Base-by-base conservation (phyloP, 2,797 vertebrate species). In the Buceros bicornis region DNA sequence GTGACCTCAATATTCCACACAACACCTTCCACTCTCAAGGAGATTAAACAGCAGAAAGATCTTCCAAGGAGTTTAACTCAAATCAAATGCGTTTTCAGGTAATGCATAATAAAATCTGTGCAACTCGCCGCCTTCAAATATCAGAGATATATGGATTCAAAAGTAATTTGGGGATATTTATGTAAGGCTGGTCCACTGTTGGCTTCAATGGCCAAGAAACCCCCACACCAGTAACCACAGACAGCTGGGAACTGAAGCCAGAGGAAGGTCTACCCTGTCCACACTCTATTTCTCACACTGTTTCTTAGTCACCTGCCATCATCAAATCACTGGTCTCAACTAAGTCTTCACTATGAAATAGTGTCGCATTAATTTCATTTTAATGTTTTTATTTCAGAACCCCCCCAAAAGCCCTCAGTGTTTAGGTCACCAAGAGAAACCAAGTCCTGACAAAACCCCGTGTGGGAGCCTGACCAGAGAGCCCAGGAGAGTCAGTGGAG, bases 251-350 rank as follows among this genome's bases (percentile, higher is more conserved):
- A 26, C 3, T 9, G 8, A 21, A 64, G 26, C 25, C 58, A 35
- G 50, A n/a, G n/a, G 19, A 60, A 73, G 24, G 31, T 35, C 4
- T 7, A 3, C 4, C 6, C 37, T 16, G 1, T 3, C 8, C 53
- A 28, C 57, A 25, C 11, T 29, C 3, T 29, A 3, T 8, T 80
- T 5, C 77, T n/a, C 42, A 1, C 0, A 1, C 2, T 40, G 15
- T 43, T 61, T 24, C n/a, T 42, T 3, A 20, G 8, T 25, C 31
- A 13, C 21, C 29, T 48, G 57, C 56, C 65, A 28, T 1, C 37
- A 26, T 3, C 11, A 47, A 17, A 50, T 13, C 45, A 15, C 80
- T 24, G 24, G 2, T 16, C 54, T 48, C 64, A 12, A 0, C 2
- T 12, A 29, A 11, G 1, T 8, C 19, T 42, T 45, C 8, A n/a